Evolutionary conservation across 37 sponge, comb jelly and placozoan genomes (phyloP), one percentile per base, ranked within the genome.

Genomic region (Sycon ciliatum): DNA sequence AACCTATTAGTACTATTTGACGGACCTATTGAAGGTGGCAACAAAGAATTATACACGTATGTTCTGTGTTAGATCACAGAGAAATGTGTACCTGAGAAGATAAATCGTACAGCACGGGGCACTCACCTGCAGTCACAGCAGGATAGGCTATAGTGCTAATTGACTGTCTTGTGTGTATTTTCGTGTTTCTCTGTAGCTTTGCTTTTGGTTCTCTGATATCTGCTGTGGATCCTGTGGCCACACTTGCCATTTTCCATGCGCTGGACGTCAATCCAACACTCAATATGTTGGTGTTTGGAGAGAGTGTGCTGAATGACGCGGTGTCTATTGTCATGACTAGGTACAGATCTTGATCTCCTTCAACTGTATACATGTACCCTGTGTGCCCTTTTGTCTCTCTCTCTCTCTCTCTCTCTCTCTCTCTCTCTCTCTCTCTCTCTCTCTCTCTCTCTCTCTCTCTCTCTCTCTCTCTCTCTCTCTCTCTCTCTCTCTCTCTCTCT

Each of bases 281-380:
- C 28, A 83, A 89, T 75, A 94, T 94, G 95, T 76, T 94, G 39
- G 95, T 94, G 64, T 94, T 94, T 86, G 95, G 95, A 27, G 95
- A 94, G 75, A 88, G 89, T 56, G 95, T 94, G 22, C 83, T 94
- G 29, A 94, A 94, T 33, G 95, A 94, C 68, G 95, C 95, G n/a
- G 95, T 94, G 34, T 86, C 95, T 34, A 94, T 94, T 36, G 95
- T 94, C 49, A 77, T 94, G 82, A 89, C 90, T 57, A 89, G 86
- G 94, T 92, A 54, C 84, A 81, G 39, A 33, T 6, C 66, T 38
- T 3, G 39, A 4, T 69, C 4, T n/a, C 4, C 20, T 3, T 31
- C 39, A 40, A 38, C 26, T 29, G 24, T 69, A 22, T 36, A 2
- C 4, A 6, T 32, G 29, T 66, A 32, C 6, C 22, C 22, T 60